Evolutionary conservation across 2,797 vertebrate genomes (phyloP), one percentile per base, ranked within the genome.

Genomic region (Anas bahamensis): DNA sequence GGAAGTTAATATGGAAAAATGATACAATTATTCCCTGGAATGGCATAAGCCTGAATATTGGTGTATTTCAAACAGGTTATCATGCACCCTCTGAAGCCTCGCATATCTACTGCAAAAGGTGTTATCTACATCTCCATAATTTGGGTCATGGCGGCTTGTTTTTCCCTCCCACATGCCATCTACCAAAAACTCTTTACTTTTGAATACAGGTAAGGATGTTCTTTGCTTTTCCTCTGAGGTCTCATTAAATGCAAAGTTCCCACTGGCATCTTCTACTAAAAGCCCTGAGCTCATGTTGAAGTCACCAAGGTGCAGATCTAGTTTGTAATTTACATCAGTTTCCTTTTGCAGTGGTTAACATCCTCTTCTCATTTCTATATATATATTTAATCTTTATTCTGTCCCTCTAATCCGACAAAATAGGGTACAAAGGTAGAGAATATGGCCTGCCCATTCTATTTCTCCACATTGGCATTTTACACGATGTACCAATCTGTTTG

Each of bases 121-220:
- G 89, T 98, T 18, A 76, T 98, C 79, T 99, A 98, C 94, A 97
- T 99, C 7, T 90, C 96, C 31, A 68, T 98, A 74, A 99, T 99
- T 94, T 99, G 99, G 99, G 97, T 98, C 71, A 98, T 99, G 99
- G 99, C 98, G n/a, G 97, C 98, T 16, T 98, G 98, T 94, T 99
- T 99, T 95, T 99, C 99, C 17, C 98, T 99, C 28, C 99, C 99
- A 17, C 99, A 99, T 29, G 99, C 99, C 29, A 98, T 99, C 97
- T 99, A 98, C 96, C 99, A 99, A 97, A 99, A 99, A 88, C 98
- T 99, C 61, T 98, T 99, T 85, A 99, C 97, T 28, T 99, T 99
- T 90, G 97, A 98, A 65, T 99, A 99, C 98, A 99, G 99, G 99
- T 99, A 94, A 95, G 92, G 50, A 41, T 19, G 8, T 63, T n/a